phyloP scores from a whole-genome alignment of 2,888 invertebrate species.

The Ichneumoninae sp. region DNA sequence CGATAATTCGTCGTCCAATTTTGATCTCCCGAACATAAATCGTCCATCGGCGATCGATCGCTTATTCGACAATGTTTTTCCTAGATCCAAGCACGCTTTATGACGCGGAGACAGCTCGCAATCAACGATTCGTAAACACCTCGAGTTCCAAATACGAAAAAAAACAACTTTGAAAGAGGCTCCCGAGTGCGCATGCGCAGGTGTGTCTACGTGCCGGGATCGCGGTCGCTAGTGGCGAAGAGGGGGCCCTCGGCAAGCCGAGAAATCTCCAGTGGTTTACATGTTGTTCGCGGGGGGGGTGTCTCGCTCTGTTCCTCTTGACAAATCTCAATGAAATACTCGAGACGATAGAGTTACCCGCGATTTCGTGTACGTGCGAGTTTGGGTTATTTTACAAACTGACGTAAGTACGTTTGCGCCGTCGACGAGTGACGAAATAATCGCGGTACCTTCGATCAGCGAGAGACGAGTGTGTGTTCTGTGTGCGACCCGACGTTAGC shows the following conservation, averaged over 20 bases:
- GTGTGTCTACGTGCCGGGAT: slow-evolving; percentile 70
- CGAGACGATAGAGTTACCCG: slow-evolving; percentile 8
- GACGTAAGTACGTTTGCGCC: slow-evolving; percentile 17
- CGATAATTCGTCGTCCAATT: neutral
- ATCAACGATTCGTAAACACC: neutral
- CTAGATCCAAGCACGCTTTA: neutral
- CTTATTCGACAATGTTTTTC: neutral
- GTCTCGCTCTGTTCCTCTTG: slow-evolving; percentile 39
- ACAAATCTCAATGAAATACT: slow-evolving; percentile 51
- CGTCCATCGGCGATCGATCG: neutral
- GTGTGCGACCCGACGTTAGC: slow-evolving; percentile 40
- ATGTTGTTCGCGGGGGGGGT: slow-evolving; percentile 30
- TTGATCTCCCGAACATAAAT: too few relatives aligned
- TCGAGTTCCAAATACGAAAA: neutral
- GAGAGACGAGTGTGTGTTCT: slow-evolving; percentile 16
- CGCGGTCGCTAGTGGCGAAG: slow-evolving; percentile 59
- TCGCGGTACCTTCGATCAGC: neutral
- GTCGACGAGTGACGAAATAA: slow-evolving; percentile 37
- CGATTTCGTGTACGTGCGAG: slow-evolving; percentile 32
- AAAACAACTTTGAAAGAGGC: slow-evolving; percentile 38
- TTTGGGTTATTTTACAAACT: neutral
- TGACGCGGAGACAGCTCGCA: neutral
- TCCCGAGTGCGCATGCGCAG: slow-evolving; percentile 62
- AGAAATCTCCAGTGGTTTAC: slow-evolving; percentile 60
- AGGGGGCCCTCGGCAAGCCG: slow-evolving; percentile 34